Base-by-base conservation (phyloP, 2,113 vertebrate species). In the Lepisosteus osseus region DNA sequence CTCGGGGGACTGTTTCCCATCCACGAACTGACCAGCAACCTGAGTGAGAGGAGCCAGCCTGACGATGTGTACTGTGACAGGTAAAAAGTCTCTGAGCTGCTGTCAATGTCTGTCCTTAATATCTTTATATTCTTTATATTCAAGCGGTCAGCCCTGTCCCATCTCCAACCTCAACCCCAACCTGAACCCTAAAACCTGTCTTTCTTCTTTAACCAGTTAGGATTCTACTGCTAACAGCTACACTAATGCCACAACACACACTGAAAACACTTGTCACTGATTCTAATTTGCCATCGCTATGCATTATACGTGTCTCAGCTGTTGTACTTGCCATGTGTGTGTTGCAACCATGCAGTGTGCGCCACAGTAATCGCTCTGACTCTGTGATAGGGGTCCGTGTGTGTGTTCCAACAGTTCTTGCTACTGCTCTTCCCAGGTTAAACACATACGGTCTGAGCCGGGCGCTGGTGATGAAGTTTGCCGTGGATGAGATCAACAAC, bases 1-100 rank as follows among this genome's bases (percentile, higher is more conserved):
- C 76, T 98, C 0, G 97, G 97, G 0, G 96, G 95, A 0, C 84
- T 97, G 0, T 96, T 97, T 78, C 90, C 93, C 0, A 91, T 97
- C 0, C 90, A 91, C 0, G 29, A 55, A 0, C 78, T 88, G n/a
- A 71, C 82, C 0, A 15, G 79, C 7, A 84, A 85, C 59, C 29
- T 88, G 13, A 69, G 72, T 0, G 3, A 82, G 2, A 82, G 88
- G 42, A 73, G 5, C 0, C 74, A 81, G 69, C 94, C 94, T 4
- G 68, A 78, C 0, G 12, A 79, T 54, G 65, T 93, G 1, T 55
- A 1, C 0, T 96, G 96, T 56, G 73, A 89, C 47, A 92, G 92
- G 96, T 96, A 71, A 70, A 82, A 17, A 73, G 4, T 51, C 15
- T 51, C 5, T 40, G 42, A 54, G 42, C 7, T 54, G 6, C n/a